phyloP scores from a whole-genome alignment of 2,113 vertebrate species.

The Proterorhinus semilunaris region DNA sequence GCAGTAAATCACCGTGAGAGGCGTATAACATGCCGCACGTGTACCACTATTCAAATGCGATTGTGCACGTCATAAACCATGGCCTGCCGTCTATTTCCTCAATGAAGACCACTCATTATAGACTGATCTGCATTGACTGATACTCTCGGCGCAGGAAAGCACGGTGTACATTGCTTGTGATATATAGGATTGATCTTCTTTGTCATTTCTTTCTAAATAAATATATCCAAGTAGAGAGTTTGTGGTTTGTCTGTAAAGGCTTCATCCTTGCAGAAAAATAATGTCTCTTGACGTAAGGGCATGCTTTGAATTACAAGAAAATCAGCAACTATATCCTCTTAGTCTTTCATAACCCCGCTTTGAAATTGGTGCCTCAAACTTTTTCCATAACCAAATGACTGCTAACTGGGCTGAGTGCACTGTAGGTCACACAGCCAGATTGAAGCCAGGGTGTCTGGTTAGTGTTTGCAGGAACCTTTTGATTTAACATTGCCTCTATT shows the following conservation, averaged over 20 bases:
- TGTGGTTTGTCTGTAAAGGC: slow-evolving; percentile 3
- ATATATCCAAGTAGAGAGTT: neutral
- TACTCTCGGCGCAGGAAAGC: neutral
- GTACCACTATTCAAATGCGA: slow-evolving; percentile 38
- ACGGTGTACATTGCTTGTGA: neutral
- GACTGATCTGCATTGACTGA: slow-evolving; percentile 3
- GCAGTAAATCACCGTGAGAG: slow-evolving; percentile 57
- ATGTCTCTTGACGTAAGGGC: slow-evolving; percentile 12
- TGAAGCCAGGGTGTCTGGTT: slow-evolving; percentile 71
- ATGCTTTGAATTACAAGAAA: slow-evolving; percentile 39
- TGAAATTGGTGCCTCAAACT: slow-evolving; percentile 51
- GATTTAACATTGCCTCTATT: slow-evolving; percentile 61
- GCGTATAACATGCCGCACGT: slow-evolving; percentile 39
- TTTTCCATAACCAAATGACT: slow-evolving; percentile 63
- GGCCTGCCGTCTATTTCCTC: slow-evolving; percentile 12
- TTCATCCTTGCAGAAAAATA: slow-evolving; percentile 3
- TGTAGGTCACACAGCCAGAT: slow-evolving; percentile 65
- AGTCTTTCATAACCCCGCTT: slow-evolving; percentile 33
- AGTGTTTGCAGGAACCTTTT: slow-evolving; percentile 71
- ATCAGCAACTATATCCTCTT: slow-evolving; percentile 34
- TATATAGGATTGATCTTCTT: neutral
- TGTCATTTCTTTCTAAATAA: slow-evolving; percentile 1
- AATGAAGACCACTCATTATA: neutral
- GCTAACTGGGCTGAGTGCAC: slow-evolving; percentile 64
- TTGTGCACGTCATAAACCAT: slow-evolving; percentile 45